phyloP scores from a whole-genome alignment of 2,797 vertebrate genomes.

The Epinephelus coioides region DNA sequence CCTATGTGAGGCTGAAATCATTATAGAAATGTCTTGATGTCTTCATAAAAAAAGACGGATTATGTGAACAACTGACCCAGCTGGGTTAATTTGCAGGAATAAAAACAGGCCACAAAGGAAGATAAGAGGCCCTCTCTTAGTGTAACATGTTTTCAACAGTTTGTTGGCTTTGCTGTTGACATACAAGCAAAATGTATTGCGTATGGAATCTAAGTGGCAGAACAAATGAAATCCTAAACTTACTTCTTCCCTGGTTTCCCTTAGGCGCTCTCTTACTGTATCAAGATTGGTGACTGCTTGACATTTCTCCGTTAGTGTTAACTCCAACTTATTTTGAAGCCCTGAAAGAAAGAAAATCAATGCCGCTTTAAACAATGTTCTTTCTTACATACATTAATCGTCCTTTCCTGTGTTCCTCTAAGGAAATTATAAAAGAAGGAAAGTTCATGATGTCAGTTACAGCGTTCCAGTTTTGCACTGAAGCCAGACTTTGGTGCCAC shows the following conservation, averaged over 20 bases:
- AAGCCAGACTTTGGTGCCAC: too few species aligned
- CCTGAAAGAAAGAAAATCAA: constrained; percentile 78
- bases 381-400: not conserved
- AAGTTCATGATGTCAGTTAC: too few species aligned
- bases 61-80: not conserved
- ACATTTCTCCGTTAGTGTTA: constrained; percentile 88
- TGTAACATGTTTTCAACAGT: not conserved
- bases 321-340: constrained; percentile 86
- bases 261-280: constrained; percentile 86
- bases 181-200: not conserved
- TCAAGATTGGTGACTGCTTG: constrained; percentile 86
- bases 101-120: not conserved
- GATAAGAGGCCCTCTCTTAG: not conserved
- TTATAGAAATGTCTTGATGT: not conserved
- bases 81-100: not conserved
- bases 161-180: not conserved
- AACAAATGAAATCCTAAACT: constrained; percentile 45
- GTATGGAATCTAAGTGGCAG: not conserved
- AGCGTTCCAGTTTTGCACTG: too few species aligned
- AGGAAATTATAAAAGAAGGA: too few species aligned
- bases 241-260: constrained; percentile 89
- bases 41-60: not conserved
- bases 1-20: not conserved
- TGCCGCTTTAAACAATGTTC: not conserved
- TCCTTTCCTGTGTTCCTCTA: too few species aligned